Percentiles rank a stretch among this genome's conserved stretches.
Evolutionary conservation across 2,888 invertebrate species (phyloP).

Genomic region (Mythimna loreyi): DNA sequence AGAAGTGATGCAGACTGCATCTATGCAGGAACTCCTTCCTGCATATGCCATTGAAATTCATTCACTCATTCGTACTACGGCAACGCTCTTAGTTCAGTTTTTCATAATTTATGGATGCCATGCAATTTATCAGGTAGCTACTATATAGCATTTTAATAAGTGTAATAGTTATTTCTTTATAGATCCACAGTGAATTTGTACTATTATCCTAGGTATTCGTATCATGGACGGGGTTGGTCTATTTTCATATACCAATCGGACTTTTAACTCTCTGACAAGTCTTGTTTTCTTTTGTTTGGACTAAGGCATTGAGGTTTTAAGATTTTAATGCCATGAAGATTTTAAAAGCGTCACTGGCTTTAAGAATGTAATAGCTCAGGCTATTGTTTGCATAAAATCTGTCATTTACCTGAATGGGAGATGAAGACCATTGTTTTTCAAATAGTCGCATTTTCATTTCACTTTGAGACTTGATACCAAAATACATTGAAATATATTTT

Average conservation of each 20-base stretch:
- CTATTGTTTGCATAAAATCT: slow-evolving; percentile 39
- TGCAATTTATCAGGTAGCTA: not conserved
- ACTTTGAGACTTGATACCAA: not conserved
- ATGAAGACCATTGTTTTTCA: slow-evolving; percentile 18
- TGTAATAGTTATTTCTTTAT: too few relatives aligned
- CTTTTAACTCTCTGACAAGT: not conserved
- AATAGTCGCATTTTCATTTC: slow-evolving; percentile 6
- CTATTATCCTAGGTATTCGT: not conserved
- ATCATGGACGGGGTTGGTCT: not conserved
- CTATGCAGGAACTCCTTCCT: too few relatives aligned
- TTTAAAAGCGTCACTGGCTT: slow-evolving; percentile 42
- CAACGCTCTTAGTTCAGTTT: not conserved
- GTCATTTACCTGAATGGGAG: not conserved
- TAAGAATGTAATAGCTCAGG: slow-evolving; percentile 47
- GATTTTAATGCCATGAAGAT: slow-evolving; percentile 43
- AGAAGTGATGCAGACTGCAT: too few relatives aligned
- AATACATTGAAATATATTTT: not conserved
- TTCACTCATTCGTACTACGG: too few relatives aligned
- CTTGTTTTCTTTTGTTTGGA: not conserved
- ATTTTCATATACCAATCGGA: not conserved
- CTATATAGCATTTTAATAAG: too few relatives aligned
- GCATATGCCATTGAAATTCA: too few relatives aligned
- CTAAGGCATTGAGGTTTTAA: slow-evolving; percentile 12
- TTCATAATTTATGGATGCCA: not conserved
- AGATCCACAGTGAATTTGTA: too few relatives aligned